These are phyloP conservation scores for Ochropleura plecta DNA, from an alignment of 2,888 invertebrate genomes.

Conservation along the genomic window DNA sequence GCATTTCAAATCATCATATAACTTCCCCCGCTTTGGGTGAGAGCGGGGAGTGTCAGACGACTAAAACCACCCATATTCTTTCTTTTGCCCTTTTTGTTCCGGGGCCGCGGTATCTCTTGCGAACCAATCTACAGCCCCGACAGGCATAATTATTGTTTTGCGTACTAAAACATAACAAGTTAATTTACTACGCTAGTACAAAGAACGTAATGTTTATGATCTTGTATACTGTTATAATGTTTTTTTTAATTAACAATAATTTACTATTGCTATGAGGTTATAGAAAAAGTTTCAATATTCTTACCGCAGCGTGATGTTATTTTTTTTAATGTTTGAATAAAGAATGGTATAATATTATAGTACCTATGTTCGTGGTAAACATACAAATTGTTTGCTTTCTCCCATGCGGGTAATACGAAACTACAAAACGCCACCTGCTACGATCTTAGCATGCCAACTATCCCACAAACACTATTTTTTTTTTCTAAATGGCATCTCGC, in stretches of 20 bases:
- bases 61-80: no score
- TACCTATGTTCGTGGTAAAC: constrained; percentile 8
- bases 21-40: no score
- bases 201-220: constrained; percentile 1
- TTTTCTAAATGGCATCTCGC: not conserved
- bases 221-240: constrained; percentile 1
- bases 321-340: constrained; percentile 2
- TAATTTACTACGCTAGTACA: not conserved
- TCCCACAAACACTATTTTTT: not conserved
- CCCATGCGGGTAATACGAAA: not conserved
- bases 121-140: no score
- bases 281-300: not conserved
- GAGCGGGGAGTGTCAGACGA: no score
- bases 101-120: no score
- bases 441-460: not conserved
- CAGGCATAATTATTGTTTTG: not conserved
- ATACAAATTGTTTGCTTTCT: constrained; percentile 3
- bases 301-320: not conserved
- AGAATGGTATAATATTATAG: not conserved
- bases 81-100: no score
- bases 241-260: constrained; percentile 10
- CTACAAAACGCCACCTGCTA: not conserved
- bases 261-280: not conserved
- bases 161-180: not conserved
- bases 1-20: no score